phyloP scores from a whole-genome alignment of 1,140 invertebrate genomes.

The Macrobrachium nipponense region DNA sequence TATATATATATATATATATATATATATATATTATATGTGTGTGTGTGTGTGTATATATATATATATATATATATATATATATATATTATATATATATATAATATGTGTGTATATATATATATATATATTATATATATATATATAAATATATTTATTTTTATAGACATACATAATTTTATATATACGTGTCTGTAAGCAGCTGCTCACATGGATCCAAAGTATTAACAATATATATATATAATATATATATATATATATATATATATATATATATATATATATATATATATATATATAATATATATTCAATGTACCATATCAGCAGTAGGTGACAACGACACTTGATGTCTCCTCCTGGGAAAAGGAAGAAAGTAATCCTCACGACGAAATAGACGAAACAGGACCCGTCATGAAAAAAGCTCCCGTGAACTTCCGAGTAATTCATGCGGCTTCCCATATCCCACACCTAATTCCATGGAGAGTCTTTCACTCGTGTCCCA shows the following conservation, averaged over 20 bases:
- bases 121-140: conserved; percentile 36
- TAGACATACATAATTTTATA: no score
- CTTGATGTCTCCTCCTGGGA: no score
- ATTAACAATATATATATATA: conserved; percentile 7
- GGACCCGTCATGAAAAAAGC: no score
- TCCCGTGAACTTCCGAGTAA: no score
- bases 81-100: conserved; percentile 41
- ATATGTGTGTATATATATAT: conserved; percentile 33
- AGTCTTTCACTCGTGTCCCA: no score
- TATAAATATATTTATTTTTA: background rate
- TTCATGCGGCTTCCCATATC: no score
- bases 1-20: conserved; percentile 31
- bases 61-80: conserved; percentile 21
- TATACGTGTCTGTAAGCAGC: no score
- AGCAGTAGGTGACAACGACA: background rate
- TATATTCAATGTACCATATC: background rate
- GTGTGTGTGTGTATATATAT: conserved; percentile 14
- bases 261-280: conserved; percentile 16
- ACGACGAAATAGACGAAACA: no score
- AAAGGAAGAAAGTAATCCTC: no score
- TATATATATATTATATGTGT: no score
- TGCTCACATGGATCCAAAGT: no score
- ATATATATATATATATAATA: background rate
- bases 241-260: conserved; percentile 16
- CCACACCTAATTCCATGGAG: no score